Evolutionary conservation across 2,888 invertebrate species (phyloP).

Genomic region (Orthosia incerta): DNA sequence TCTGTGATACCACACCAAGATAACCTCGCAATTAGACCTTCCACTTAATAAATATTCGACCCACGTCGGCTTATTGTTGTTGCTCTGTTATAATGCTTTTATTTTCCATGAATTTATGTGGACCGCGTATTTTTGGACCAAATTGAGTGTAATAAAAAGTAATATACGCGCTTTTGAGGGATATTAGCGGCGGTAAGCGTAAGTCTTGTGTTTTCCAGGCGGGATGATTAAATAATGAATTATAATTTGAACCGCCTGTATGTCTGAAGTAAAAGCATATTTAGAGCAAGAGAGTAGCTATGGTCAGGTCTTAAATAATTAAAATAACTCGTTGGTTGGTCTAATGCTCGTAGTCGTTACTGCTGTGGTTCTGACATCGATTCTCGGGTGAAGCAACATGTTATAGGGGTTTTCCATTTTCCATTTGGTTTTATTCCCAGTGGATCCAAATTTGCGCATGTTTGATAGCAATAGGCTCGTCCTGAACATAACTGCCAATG

Average conservation of each 20-base stretch:
- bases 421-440: too few species aligned
- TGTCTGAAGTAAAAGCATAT: background rate
- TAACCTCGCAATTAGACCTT: slow-evolving; percentile 68
- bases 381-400: background rate
- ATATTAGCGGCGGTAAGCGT: slow-evolving; percentile 34
- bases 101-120: slow-evolving; percentile 67
- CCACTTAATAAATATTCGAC: slow-evolving; percentile 69
- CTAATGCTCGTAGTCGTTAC: background rate
- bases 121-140: slow-evolving; percentile 50
- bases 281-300: background rate
- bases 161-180: slow-evolving; percentile 49
- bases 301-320: background rate
- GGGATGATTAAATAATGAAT: slow-evolving; percentile 12
- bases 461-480: background rate
- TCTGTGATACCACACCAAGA: slow-evolving; percentile 51
- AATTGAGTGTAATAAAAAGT: slow-evolving; percentile 60
- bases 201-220: slow-evolving; percentile 9
- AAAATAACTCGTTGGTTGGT: background rate
- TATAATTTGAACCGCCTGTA: background rate
- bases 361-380: background rate
- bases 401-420: background rate
- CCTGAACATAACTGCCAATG: too few species aligned
- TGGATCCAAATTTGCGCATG: background rate
- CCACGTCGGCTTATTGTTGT: slow-evolving; percentile 69
- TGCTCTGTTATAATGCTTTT: slow-evolving; percentile 66